Base-by-base conservation (phyloP, 2,888 invertebrate genomes). In the Hemicrepidius hirtus region DNA sequence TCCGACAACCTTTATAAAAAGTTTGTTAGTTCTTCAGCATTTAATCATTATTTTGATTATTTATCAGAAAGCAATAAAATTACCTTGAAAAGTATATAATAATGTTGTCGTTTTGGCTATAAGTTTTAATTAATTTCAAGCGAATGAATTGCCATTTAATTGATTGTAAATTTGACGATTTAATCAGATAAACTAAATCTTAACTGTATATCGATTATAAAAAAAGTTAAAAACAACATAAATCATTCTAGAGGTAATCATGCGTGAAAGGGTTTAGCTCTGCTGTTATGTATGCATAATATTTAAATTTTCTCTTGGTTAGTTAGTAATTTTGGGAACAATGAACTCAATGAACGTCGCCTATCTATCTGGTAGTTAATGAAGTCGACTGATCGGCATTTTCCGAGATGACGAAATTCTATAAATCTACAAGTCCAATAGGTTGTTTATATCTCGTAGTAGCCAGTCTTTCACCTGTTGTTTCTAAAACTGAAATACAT, bases 391-490 rank as follows among this genome's bases (percentile, higher is more conserved):
- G n/a, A 70, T 70, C 64, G 55, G 70, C 53, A 64, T 69, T 62
- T 68, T 60, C 37, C 44, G 41, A 71, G 53, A 71, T 71, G 71
- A 71, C 60, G 71, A 71, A 71, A 71, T 71, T 66, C 60, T 24
- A 50, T 41, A 55, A 67, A 72, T 72, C 63, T 72, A 63, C 72
- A 72, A 72, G 50, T 67, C 72, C 63, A 72, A 72, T 72, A 49
- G 55, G 55, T 72, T 63, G 68, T 63, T 68, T 72, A 55, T 63
- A 57, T 68, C 60, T 12, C 37, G 53, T 65, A 50, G 64, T 64
- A 70, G 64, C 63, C 53, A 66, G 65, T 67, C 67, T 67, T 67
- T 71, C 66, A 71, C 66, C 71, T 66, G 66, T 71, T 68, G 67
- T 72, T 68, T 67, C 67, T 63, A 50, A 59, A 71, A 50, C 57